A percentile compares a stretch with the other conserved stretches of the same genome.
Evolutionary conservation across 2,888 invertebrate genomes (phyloP).

Genomic region (Campoplex nolae): DNA sequence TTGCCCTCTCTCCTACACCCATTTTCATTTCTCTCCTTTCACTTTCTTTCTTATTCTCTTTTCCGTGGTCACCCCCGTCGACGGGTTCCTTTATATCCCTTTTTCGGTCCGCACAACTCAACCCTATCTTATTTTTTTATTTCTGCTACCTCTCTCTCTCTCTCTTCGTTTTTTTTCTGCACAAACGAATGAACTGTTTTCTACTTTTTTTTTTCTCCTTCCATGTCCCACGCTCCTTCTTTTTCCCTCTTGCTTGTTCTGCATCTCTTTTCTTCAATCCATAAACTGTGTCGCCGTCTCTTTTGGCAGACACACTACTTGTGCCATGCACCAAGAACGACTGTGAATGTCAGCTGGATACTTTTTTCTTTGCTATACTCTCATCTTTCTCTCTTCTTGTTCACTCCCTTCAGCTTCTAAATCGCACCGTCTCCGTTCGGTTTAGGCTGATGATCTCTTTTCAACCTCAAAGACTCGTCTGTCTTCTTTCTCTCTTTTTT

Average conservation of each 20-base stretch:
- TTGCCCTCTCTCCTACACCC: constrained; percentile 60
- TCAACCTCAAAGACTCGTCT: not conserved
- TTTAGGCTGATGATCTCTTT: not conserved
- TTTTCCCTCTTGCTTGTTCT: constrained; percentile 34
- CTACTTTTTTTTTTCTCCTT: not conserved
- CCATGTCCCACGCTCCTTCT: constrained; percentile 42
- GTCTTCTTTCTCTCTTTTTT: not conserved
- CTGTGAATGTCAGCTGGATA: constrained; percentile 70
- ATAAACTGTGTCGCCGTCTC: constrained; percentile 50
- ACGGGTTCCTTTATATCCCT: constrained; percentile 75
- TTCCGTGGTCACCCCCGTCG: constrained; percentile 55
- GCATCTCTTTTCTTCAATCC: constrained; percentile 17
- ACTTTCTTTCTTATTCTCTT: constrained; percentile 55
- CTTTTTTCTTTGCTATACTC: not conserved
- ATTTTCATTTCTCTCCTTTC: constrained; percentile 48
- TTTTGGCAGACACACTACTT: constrained; percentile 32
- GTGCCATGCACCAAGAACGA: constrained; percentile 65
- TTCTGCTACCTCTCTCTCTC: constrained; percentile 29
- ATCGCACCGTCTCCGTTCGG: not conserved
- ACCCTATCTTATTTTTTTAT: constrained; percentile 47
- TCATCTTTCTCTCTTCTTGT: not conserved
- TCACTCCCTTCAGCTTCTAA: not conserved
- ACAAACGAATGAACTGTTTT: constrained; percentile 51
- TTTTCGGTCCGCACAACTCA: constrained; percentile 70
- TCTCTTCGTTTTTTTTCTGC: constrained; percentile 21